Evolutionary conservation across 2,797 vertebrate genomes (phyloP).

Genomic region (Protonibea diacanthus): DNA sequence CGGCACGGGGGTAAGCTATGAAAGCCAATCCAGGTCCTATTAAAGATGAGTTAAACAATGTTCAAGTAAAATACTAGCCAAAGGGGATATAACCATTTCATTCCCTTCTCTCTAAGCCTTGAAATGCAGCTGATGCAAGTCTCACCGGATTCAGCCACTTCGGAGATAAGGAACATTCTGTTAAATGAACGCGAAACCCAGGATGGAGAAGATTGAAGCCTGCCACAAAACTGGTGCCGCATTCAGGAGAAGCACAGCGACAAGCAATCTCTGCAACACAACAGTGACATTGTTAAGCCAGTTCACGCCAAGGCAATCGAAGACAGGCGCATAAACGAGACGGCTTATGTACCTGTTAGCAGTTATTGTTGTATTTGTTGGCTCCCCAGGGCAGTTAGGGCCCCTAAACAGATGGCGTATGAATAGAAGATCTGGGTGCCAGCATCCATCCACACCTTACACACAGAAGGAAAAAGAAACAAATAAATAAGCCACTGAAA

Average conservation of each 20-base stretch:
- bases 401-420: conserved; percentile 93
- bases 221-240: conserved; percentile 92
- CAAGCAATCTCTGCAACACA: conserved; percentile 89
- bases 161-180: conserved; percentile 92
- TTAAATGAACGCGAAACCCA: conserved; percentile 95
- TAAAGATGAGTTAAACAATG: neutral
- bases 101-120: neutral
- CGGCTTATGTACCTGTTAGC: conserved; percentile 87
- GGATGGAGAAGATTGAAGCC: conserved; percentile 95
- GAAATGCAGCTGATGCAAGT: too few relatives aligned
- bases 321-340: neutral
- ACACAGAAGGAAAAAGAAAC: neutral
- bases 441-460: conserved; percentile 96
- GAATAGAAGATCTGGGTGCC: conserved; percentile 97
- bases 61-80: neutral
- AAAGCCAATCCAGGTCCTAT: conserved; percentile 94
- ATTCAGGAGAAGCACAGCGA: conserved; percentile 91
- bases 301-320: neutral
- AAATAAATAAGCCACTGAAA: neutral
- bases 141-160: conserved; percentile 91
- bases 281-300: neutral
- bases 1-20: conserved; percentile 94
- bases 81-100: neutral
- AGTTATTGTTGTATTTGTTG: conserved; percentile 96
- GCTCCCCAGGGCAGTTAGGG: conserved; percentile 93